These are phyloP conservation scores for Amniataba percoides DNA, from an alignment of 2,797 vertebrate species.

Conservation along the genomic window DNA sequence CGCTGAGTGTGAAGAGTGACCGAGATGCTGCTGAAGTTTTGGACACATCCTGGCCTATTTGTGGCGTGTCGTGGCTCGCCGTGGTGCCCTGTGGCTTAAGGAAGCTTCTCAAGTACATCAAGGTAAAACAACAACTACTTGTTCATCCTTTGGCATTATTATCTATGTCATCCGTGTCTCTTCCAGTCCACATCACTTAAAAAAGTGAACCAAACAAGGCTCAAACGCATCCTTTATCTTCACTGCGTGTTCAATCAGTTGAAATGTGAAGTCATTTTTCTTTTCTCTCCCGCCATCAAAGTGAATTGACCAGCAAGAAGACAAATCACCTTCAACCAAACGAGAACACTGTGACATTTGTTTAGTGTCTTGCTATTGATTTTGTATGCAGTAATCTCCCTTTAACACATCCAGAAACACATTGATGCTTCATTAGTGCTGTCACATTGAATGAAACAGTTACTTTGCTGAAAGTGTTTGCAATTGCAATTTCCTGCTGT, in stretches of 20 bases:
- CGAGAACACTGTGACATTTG: conserved; percentile 72
- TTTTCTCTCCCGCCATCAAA: conserved; percentile 45
- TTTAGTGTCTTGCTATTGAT: conserved; percentile 76
- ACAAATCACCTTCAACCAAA: conserved; percentile 67
- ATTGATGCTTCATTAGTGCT: conserved; percentile 81
- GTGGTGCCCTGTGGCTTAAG: conserved; percentile 85
- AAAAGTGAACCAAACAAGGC: neutral
- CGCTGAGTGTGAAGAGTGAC: conserved; percentile 72
- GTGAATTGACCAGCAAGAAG: conserved; percentile 59
- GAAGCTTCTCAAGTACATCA: conserved; percentile 88
- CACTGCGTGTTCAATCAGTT: conserved; percentile 34
- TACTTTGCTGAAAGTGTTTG: conserved; percentile 80
- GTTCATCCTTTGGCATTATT: neutral
- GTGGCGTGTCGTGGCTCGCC: conserved; percentile 84
- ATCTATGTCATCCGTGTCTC: neutral
- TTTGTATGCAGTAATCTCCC: conserved; percentile 72
- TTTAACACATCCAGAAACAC: conserved; percentile 78
- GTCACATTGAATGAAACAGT: conserved; percentile 80
- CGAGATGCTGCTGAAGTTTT: conserved; percentile 72
- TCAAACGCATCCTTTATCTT: conserved; percentile 14
- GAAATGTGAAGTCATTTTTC: conserved; percentile 42
- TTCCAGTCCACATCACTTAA: neutral
- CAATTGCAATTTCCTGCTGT: conserved; percentile 83
- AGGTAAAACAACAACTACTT: conserved; percentile 75
- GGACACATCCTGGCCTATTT: conserved; percentile 86